Evolutionary conservation across 2,888 invertebrate species (phyloP).

Genomic region (Biston betularia): DNA sequence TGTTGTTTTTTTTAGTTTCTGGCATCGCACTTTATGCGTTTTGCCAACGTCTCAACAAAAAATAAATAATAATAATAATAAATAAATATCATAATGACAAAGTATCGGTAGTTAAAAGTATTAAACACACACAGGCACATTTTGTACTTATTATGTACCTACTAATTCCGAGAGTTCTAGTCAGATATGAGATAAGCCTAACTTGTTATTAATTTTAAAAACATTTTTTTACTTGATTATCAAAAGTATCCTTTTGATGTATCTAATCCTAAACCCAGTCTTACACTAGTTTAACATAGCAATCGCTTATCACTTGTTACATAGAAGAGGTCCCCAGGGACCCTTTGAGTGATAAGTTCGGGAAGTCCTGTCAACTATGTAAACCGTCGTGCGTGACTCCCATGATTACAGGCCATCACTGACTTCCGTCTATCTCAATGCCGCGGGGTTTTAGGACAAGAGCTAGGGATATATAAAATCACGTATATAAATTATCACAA

Average conservation of each 20-base stretch:
- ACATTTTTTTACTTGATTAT: no score
- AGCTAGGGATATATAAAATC: neutral
- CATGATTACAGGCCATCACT: slow-evolving; percentile 44
- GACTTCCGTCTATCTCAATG: slow-evolving; percentile 21
- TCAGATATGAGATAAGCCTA: no score
- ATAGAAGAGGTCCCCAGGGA: slow-evolving; percentile 29
- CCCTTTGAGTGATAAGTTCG: slow-evolving; percentile 44
- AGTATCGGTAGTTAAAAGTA: no score
- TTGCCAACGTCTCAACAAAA: no score
- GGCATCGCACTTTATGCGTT: no score
- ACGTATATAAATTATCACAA: neutral
- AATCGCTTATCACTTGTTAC: slow-evolving; percentile 30
- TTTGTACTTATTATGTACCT: no score
- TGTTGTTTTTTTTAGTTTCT: no score
- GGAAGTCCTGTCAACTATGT: slow-evolving; percentile 52
- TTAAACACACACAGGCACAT: no score
- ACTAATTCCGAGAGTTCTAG: no score
- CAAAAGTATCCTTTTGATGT: neutral
- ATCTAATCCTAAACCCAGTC: slow-evolving; percentile 6
- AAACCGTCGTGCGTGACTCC: slow-evolving; percentile 52
- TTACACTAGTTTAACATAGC: slow-evolving; percentile 27
- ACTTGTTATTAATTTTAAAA: no score
- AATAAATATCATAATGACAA: no score
- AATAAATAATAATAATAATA: no score
- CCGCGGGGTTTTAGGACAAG: slow-evolving; percentile 16